Conservation (phyloP, 2,888 invertebrate genomes). For the Drosophila neonasuta region DNA sequence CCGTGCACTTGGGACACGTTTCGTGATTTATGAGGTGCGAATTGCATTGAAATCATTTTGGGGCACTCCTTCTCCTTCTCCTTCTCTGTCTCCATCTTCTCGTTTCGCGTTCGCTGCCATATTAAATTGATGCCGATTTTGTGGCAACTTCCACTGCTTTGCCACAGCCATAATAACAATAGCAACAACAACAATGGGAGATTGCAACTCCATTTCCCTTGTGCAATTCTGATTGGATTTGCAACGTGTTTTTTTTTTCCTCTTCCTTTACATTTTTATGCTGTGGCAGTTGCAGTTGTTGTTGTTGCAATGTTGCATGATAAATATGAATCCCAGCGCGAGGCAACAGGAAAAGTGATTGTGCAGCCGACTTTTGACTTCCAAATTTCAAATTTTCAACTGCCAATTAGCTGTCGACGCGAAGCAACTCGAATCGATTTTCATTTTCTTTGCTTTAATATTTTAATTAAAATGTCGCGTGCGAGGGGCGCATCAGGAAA, state of each 20-base stretch:
- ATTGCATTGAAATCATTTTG: slow-evolving; percentile 80
- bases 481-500: slow-evolving; percentile 37
- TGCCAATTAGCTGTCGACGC: slow-evolving; percentile 53
- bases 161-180: slow-evolving; percentile 30
- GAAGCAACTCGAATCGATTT: not conserved
- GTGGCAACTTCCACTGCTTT: slow-evolving; percentile 47
- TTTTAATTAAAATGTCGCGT: slow-evolving; percentile 74
- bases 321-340: slow-evolving; percentile 38
- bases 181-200: slow-evolving; percentile 45
- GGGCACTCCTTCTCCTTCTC: slow-evolving; percentile 9
- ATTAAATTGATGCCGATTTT: slow-evolving; percentile 75
- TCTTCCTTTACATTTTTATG: slow-evolving; percentile 10
- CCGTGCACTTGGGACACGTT: slow-evolving; percentile 80
- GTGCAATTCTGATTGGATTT: slow-evolving; percentile 66
- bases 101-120: slow-evolving; percentile 34
- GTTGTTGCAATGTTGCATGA: slow-evolving; percentile 50
- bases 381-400: slow-evolving; percentile 19
- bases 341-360: slow-evolving; percentile 18
- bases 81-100: not conserved
- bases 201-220: slow-evolving; percentile 50
- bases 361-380: slow-evolving; percentile 31
- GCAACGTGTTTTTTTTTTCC: slow-evolving; percentile 42
- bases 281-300: slow-evolving; percentile 24
- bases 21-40: slow-evolving; percentile 82
- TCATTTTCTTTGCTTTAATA: slow-evolving; percentile 36